These are phyloP conservation scores for Epinotia nisella DNA, from an alignment of 2,888 invertebrate genomes.

Conservation along the genomic window DNA sequence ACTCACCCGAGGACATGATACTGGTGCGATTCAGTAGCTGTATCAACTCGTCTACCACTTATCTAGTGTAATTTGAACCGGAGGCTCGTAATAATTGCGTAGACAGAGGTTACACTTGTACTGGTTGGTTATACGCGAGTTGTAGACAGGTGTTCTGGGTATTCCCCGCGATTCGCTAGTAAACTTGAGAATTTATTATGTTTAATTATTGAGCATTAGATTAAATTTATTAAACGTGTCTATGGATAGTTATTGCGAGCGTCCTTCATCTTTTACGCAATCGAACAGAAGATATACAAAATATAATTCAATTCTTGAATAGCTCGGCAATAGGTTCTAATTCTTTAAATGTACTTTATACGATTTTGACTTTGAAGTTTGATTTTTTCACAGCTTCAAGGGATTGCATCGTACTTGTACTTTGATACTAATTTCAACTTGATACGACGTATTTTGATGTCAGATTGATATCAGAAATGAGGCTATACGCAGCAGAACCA, in stretches of 20 bases:
- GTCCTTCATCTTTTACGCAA: not conserved
- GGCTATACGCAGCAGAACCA: too few species aligned
- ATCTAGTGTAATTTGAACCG: not conserved
- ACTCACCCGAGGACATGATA: slow-evolving; percentile 40
- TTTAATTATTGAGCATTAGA: slow-evolving; percentile 37
- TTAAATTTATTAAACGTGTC: slow-evolving; percentile 27
- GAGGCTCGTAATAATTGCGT: too few species aligned
- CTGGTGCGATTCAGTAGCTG: slow-evolving; percentile 1
- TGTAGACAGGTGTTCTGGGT: not conserved
- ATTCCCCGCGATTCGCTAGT: slow-evolving; percentile 11
- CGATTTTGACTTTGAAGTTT: too few species aligned
- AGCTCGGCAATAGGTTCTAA: too few species aligned
- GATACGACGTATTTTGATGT: too few species aligned
- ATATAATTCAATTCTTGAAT: too few species aligned
- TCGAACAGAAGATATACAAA: too few species aligned
- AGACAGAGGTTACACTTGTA: not conserved
- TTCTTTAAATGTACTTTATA: too few species aligned
- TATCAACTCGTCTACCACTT: not conserved
- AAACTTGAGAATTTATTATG: slow-evolving; percentile 41
- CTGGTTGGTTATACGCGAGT: not conserved
- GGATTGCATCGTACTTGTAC: too few species aligned
- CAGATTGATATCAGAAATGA: too few species aligned
- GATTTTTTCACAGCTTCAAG: too few species aligned
- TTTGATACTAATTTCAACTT: too few species aligned
- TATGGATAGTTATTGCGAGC: not conserved